phyloP scores from a whole-genome alignment of 2,797 vertebrate species.

The Parauchenoglanis punctatus region DNA sequence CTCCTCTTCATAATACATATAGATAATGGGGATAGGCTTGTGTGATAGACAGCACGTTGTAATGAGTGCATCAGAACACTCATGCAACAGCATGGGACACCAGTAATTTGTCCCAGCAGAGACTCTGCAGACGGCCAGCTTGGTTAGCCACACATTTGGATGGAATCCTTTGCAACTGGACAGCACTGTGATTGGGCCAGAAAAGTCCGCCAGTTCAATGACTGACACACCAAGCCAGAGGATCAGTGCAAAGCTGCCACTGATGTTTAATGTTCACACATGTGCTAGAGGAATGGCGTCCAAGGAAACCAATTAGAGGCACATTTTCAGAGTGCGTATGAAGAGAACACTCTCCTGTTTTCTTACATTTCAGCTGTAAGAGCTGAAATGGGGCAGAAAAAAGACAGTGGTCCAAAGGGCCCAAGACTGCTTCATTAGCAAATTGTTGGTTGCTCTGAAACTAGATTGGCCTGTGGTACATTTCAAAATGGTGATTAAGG shows the following conservation, averaged over 20 bases:
- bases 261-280: constrained; percentile 68
- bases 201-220: constrained; percentile 61
- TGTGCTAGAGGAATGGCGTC: constrained; percentile 56
- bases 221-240: constrained; percentile 66
- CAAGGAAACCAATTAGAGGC: constrained; percentile 63
- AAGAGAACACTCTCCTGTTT: constrained; percentile 51
- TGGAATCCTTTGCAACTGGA: constrained; percentile 65
- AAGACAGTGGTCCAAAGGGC: not conserved
- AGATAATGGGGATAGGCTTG: constrained; percentile 11
- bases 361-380: constrained; percentile 37
- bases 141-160: constrained; percentile 73
- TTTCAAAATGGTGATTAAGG: constrained; percentile 68
- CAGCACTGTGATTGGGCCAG: constrained; percentile 63
- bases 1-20: constrained; percentile 18
- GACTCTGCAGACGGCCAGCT: constrained; percentile 57
- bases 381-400: constrained; percentile 41
- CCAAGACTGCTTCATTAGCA: constrained; percentile 35
- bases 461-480: constrained; percentile 61
- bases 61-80: constrained; percentile 66
- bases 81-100: constrained; percentile 60
- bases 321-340: constrained; percentile 36
- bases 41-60: constrained; percentile 20
- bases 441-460: constrained; percentile 64
- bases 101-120: constrained; percentile 64
- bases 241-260: constrained; percentile 62